Percentiles rank a stretch among this genome's conserved stretches.
Evolutionary conservation across 2,888 invertebrate species (phyloP).

Genomic region (Vanessa cardui): DNA sequence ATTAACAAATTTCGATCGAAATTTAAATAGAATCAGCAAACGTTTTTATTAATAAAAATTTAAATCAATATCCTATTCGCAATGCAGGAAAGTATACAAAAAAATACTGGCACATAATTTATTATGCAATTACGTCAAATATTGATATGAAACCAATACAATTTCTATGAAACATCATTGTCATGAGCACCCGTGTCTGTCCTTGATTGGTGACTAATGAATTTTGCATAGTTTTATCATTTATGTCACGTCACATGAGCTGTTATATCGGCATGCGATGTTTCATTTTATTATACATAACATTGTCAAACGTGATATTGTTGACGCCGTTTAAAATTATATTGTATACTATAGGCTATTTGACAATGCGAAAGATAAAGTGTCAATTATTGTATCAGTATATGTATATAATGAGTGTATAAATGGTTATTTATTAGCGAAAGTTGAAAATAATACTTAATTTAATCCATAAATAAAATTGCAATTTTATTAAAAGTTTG

Average conservation of each 20-base stretch:
- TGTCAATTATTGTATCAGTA: too few relatives aligned
- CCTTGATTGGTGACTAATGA: constrained; percentile 43
- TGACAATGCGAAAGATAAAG: too few relatives aligned
- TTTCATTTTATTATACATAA: constrained; percentile 16
- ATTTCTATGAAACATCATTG: constrained; percentile 24
- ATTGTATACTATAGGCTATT: too few relatives aligned
- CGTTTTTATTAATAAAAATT: too few relatives aligned
- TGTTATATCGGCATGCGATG: constrained; percentile 41
- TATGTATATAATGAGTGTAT: too few relatives aligned
- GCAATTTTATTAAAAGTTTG: too few relatives aligned
- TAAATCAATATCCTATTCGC: neutral
- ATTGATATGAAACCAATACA: constrained; percentile 11
- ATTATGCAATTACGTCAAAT: constrained; percentile 18
- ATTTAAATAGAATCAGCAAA: too few relatives aligned
- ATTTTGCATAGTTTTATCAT: constrained; percentile 43
- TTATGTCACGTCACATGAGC: constrained; percentile 45
- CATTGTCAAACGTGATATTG: neutral
- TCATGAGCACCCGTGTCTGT: constrained; percentile 21
- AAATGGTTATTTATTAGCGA: too few relatives aligned
- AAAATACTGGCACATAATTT: neutral
- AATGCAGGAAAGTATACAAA: neutral
- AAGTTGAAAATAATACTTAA: too few relatives aligned
- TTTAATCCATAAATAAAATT: too few relatives aligned
- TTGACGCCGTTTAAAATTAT: neutral
- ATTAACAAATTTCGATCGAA: too few relatives aligned